Conservation (phyloP, 2,888 invertebrate genomes). For the Nezara viridula region DNA sequence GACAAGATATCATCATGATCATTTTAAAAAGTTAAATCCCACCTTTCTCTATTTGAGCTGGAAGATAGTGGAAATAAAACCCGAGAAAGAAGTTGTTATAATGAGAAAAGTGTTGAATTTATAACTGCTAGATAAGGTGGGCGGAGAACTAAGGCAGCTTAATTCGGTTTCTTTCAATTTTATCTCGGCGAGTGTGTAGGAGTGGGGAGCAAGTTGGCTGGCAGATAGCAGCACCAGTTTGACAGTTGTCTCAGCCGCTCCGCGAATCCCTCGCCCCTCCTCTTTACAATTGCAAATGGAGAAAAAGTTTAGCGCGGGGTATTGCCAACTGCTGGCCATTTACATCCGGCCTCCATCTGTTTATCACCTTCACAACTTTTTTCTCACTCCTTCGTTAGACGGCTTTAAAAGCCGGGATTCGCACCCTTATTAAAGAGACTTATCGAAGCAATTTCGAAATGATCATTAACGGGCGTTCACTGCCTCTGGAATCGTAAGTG, state of each 20-base stretch:
- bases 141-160: neutral
- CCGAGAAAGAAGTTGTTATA: neutral
- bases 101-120: slow-evolving; percentile 35
- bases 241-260: neutral
- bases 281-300: slow-evolving; percentile 55
- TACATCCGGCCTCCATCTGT: slow-evolving; percentile 41
- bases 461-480: neutral
- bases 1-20: neutral
- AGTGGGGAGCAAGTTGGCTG: neutral
- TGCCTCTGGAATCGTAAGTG: neutral
- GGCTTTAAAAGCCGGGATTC: neutral
- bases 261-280: slow-evolving; percentile 24
- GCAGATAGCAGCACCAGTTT: slow-evolving; percentile 12
- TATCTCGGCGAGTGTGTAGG: neutral
- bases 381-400: slow-evolving; percentile 23
- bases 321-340: slow-evolving; percentile 37
- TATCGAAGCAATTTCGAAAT: neutral
- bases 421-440: neutral
- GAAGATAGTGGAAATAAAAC: neutral
- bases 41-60: neutral
- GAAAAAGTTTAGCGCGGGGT: slow-evolving; percentile 51
- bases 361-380: slow-evolving; percentile 30
- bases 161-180: slow-evolving; percentile 37
- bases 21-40: neutral
- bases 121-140: slow-evolving; percentile 5